Evolutionary conservation across 2,113 vertebrate species (phyloP), one percentile per base, ranked within the genome.

Genomic region (Excalfactoria chinensis): DNA sequence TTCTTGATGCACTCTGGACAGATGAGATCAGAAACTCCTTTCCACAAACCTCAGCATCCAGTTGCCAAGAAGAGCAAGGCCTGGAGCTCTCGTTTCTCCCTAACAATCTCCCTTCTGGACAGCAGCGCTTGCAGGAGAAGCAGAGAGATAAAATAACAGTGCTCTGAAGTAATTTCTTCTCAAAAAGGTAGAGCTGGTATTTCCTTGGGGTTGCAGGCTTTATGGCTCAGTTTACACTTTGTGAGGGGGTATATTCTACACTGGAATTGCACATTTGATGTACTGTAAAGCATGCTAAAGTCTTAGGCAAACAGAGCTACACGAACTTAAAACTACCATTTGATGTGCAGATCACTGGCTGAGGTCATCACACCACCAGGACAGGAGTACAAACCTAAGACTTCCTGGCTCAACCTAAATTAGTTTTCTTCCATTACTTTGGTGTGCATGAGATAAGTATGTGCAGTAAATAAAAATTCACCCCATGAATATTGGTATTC

Each of bases 41-140:
- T 84, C 53, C 56, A 83, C 63, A 83, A 56, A 88, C 67, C 35
- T 58, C 72, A 59, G 58, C 59, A 88, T 62, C 86, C 92, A 84
- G 56, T 90, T 93, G 89, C 63, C 44, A 34, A 25, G 56, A 59
- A 58, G n/a, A 88, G 69, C 58, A 89, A 78, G 56, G 43, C 56
- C 59, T 19, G 41, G 23, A 78, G 70, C 30, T 63, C 74, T 91
- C 56, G 63, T 46, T 78, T 48, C 59, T 78, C 49, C 74, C 70
- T 58, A 92, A 64, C 14, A 43, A 90, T 51, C 76, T 67, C 32
- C 20, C n/a, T 60, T 40, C 1, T 2, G 88, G 69, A 67, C 46
- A 88, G 53, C 19, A 59, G 40, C 14, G 49, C 76, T 0, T 34
- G 66, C 30, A 48, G 43, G 43, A 58, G 84, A 53, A 79, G 22